Base-by-base conservation (phyloP, 2,888 invertebrate species). In the Sthenelais limicola region DNA sequence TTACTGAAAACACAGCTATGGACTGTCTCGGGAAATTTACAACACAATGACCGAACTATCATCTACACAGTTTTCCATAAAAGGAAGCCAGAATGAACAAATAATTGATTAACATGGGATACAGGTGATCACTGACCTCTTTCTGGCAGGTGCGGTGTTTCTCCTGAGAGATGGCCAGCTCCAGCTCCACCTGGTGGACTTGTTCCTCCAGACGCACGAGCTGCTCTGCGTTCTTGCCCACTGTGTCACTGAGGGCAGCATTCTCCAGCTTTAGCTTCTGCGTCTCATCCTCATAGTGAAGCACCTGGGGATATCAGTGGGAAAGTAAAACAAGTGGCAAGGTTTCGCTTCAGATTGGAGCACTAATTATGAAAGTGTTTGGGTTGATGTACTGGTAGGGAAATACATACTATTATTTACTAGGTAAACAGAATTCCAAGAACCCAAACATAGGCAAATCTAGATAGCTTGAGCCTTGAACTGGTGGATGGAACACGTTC, bases 81-180 rank as follows among this genome's bases (percentile, higher is more conserved):
- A 43, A 18, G 43, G 12, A 43, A 12, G 43, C 15, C 43, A 43
- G 43, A 12, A 12, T 12, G 43, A 43, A 43, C 9, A n/a, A 49
- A 9, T 21, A 49, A 49, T 49, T 5, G n/a, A n/a, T n/a, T 24
- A 49, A 49, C n/a, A 49, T 21, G 49, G n/a, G 24, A 49, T 5
- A 15, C 5, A 5, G 4, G 24, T 9, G 49, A 9, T 21, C 18
- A 38, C 62, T 71, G 71, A 85, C 86, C 84, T 86, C 86, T 76
- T 84, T 82, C 78, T 87, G 87, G 72, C 86, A 86, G 24, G 86
- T 86, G 62, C 85, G 78, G 76, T 87, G 87, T 78, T 87, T 87
- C 76, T 86, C 86, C 78, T 85, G 85, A 7, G 84, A 84, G n/a
- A 85, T 86, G 33, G 85, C 83, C 28, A 87, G 80, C 66, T 87